These are phyloP conservation scores for Protodeltote pygarga DNA, from an alignment of 2,888 invertebrate genomes.

Conservation along the genomic window DNA sequence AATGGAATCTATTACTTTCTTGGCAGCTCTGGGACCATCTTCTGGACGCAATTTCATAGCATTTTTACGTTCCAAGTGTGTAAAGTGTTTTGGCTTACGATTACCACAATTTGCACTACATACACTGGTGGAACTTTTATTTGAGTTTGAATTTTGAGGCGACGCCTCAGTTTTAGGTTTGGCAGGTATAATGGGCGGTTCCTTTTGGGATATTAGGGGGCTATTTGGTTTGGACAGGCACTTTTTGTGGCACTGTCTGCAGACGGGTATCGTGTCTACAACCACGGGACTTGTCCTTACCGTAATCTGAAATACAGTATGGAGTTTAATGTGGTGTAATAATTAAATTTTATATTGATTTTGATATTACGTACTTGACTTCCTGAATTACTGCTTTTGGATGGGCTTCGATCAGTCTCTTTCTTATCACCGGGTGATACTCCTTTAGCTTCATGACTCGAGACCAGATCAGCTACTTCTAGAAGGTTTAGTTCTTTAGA, in stretches of 20 bases:
- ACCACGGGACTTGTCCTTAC: constrained; percentile 92
- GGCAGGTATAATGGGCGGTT: constrained; percentile 64
- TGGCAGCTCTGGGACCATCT: constrained; percentile 79
- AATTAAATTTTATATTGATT: background rate
- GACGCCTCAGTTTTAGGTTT: constrained; percentile 75
- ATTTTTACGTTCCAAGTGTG: constrained; percentile 81
- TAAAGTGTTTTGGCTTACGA: constrained; percentile 73
- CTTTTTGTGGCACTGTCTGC: constrained; percentile 92
- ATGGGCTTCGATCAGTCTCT: constrained; percentile 89
- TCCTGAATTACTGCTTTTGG: constrained; percentile 92
- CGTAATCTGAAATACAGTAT: constrained; percentile 88
- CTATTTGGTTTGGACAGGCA: constrained; percentile 88
- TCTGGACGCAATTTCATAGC: constrained; percentile 82
- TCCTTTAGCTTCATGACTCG: constrained; percentile 67
- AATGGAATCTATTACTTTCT: constrained; percentile 82
- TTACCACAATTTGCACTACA: constrained; percentile 79
- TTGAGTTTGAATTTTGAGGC: constrained; percentile 75
- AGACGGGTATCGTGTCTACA: constrained; percentile 91
- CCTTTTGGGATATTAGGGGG: constrained; percentile 81
- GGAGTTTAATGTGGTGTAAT: constrained; percentile 3
- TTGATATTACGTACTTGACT: constrained; percentile 88
- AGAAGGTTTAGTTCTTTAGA: constrained; percentile 90
- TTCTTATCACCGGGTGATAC: constrained; percentile 75
- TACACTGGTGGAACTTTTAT: constrained; percentile 73
- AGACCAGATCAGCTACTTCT: constrained; percentile 77